phyloP scores from a whole-genome alignment of 1,140 invertebrate species.

The honey bee (Apis mellifera) region DNA sequence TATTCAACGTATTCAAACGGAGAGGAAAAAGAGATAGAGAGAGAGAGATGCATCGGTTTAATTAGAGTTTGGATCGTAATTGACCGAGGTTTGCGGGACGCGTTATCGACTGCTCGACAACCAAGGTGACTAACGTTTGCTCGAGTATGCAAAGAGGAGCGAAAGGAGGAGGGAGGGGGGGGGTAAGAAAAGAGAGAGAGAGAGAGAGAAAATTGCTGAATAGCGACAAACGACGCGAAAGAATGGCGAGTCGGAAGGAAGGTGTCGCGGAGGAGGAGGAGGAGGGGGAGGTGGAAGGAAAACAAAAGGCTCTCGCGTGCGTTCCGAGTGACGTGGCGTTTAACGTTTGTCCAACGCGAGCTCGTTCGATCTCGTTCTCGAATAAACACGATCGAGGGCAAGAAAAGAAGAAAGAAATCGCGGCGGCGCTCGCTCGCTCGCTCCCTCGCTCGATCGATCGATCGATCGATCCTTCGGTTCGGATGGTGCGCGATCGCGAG shows the following conservation, averaged over 20 bases:
- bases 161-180: neutral
- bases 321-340: neutral
- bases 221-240: neutral
- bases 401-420: no score
- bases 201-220: no score
- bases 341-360: neutral
- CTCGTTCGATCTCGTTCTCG: neutral
- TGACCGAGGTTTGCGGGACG: conserved; percentile 49
- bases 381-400: neutral
- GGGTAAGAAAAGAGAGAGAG: no score
- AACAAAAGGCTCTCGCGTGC: neutral
- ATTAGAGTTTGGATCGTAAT: conserved; percentile 57
- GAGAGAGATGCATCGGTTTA: conserved; percentile 33
- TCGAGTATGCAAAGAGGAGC: conserved; percentile 31
- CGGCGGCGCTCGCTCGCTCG: no score
- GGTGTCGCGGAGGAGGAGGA: no score
- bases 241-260: no score
- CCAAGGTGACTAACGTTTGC: conserved; percentile 23
- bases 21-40: no score
- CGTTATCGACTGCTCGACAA: conserved; percentile 47
- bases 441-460: no score
- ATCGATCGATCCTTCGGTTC: conserved; percentile 11
- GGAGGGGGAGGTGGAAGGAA: neutral
- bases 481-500: neutral
- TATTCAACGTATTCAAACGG: neutral